Evolutionary conservation across 2,888 invertebrate genomes (phyloP).

Genomic region (Lasioglossum oenotherae): DNA sequence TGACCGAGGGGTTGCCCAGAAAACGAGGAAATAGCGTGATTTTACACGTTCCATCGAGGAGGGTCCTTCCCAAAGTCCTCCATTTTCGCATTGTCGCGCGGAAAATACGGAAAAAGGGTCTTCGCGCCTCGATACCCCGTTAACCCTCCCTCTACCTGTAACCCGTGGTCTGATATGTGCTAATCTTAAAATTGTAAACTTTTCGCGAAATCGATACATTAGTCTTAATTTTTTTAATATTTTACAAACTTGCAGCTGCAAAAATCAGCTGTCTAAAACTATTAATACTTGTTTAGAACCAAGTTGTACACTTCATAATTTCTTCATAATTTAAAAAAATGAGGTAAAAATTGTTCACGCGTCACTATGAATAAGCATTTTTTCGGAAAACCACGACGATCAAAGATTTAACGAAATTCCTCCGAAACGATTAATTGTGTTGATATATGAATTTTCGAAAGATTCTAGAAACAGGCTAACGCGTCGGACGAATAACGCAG

Average conservation of each 20-base stretch:
- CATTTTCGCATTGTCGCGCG: background rate
- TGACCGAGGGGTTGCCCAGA: background rate
- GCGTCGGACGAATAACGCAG: background rate
- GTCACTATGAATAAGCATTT: too few species aligned
- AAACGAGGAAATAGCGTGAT: background rate
- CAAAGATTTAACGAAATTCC: too few species aligned
- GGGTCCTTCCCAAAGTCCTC: background rate
- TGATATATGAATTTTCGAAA: background rate
- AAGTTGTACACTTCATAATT: too few species aligned
- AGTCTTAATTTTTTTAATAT: background rate
- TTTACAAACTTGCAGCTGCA: too few species aligned
- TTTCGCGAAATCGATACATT: background rate
- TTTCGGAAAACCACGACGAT: too few species aligned
- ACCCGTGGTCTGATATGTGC: background rate
- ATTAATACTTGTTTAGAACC: too few species aligned
- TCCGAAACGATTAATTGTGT: background rate
- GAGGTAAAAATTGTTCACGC: too few species aligned
- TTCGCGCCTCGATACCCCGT: background rate
- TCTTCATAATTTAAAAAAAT: too few species aligned
- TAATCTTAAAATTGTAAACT: background rate
- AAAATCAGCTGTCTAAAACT: too few species aligned
- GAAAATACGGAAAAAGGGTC: background rate
- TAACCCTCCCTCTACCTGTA: background rate
- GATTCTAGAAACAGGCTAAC: background rate
- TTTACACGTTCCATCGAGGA: background rate